These are phyloP conservation scores for Mustela erminea DNA, from an alignment of 2,797 vertebrate species.

Conservation along the genomic window DNA sequence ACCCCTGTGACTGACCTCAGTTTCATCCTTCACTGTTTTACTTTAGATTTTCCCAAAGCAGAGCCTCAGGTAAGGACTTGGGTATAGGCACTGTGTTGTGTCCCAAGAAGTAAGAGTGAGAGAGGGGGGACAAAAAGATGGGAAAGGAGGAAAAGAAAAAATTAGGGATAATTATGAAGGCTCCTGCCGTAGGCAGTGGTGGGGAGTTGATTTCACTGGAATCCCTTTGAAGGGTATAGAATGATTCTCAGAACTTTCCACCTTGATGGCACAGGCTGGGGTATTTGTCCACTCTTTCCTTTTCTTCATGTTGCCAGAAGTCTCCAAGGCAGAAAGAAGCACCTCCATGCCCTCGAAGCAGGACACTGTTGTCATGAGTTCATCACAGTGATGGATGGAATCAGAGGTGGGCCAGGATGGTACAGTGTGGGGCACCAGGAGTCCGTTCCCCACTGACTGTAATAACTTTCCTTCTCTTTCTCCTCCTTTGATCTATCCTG, in stretches of 20 bases:
- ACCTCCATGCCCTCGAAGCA: not conserved
- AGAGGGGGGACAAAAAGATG: not conserved
- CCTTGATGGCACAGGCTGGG: not conserved
- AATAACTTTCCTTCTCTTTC: not conserved
- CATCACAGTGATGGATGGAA: not conserved
- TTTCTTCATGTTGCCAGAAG: not conserved
- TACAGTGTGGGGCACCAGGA: not conserved
- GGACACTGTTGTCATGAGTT: not conserved
- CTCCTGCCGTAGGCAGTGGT: not conserved
- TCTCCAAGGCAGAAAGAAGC: not conserved
- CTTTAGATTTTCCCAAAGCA: constrained; percentile 40
- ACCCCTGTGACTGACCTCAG: not conserved
- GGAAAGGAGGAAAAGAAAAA: not conserved
- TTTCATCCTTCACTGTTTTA: constrained; percentile 17
- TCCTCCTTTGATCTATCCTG: not conserved
- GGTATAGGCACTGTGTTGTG: not conserved
- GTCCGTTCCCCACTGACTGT: not conserved
- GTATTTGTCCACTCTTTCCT: not conserved
- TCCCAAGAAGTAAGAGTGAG: not conserved
- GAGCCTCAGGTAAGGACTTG: not conserved
- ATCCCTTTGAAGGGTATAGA: not conserved
- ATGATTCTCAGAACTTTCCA: not conserved
- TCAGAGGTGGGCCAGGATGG: not conserved
- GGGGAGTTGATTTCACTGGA: not conserved
- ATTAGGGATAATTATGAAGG: not conserved